These are phyloP conservation scores for Thalassoma bifasciatum DNA, from an alignment of 2,113 vertebrate species.

Conservation along the genomic window DNA sequence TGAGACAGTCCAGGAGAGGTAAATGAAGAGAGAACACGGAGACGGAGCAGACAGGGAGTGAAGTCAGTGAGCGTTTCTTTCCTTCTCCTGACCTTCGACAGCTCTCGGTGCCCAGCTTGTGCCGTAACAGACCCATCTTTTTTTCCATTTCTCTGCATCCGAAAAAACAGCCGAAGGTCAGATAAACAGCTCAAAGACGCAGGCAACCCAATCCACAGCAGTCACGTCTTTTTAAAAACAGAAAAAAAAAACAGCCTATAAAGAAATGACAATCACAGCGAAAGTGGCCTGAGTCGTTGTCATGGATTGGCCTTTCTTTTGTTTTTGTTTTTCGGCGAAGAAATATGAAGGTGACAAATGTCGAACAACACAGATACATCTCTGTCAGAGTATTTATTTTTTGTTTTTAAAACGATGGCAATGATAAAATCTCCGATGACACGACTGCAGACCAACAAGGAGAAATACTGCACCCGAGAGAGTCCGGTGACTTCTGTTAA, in stretches of 20 bases:
- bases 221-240: constrained; percentile 17
- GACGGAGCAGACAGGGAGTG: constrained; percentile 21
- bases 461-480: constrained; percentile 7
- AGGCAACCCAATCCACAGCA: constrained; percentile 5
- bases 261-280: constrained; percentile 72
- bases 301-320: constrained; percentile 11
- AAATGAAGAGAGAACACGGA: constrained; percentile 15
- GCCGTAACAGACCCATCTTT: background rate
- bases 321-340: background rate
- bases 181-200: background rate
- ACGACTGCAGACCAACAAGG: constrained; percentile 18
- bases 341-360: background rate
- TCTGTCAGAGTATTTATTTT: background rate
- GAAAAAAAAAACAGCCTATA: constrained; percentile 19
- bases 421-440: background rate
- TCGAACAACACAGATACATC: background rate
- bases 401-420: constrained; percentile 15
- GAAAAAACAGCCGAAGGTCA: constrained; percentile 1
- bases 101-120: constrained; percentile 12
- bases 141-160: constrained; percentile 14
- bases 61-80: constrained; percentile 25
- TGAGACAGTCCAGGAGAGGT: constrained; percentile 27
- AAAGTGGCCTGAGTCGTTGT: constrained; percentile 43
- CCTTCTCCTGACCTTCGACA: constrained; percentile 11
- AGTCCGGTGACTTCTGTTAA: constrained; percentile 23